Evolutionary conservation across 2,113 vertebrate genomes (phyloP).

Genomic region (Lepus americanus): DNA sequence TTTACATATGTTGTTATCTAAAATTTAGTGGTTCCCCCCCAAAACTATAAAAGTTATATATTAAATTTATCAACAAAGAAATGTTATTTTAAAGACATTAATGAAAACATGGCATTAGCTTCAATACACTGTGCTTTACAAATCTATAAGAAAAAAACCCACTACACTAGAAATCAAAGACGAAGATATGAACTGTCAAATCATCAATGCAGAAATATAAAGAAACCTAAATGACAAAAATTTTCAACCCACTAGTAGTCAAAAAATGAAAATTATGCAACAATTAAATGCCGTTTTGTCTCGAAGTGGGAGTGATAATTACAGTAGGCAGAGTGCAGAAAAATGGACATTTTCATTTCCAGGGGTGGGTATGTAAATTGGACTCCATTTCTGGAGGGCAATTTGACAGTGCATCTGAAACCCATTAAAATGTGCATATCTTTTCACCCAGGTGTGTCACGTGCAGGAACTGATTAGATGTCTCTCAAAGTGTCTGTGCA

Average conservation of each 20-base stretch:
- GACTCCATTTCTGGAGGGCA: constrained; percentile 64
- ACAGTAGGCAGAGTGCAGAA: neutral
- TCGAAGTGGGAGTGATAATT: neutral
- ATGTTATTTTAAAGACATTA: neutral
- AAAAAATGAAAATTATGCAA: constrained; percentile 35
- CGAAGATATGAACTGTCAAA: neutral
- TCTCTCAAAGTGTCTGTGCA: constrained; percentile 44
- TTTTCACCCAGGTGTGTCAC: constrained; percentile 64
- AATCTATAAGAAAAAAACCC: neutral
- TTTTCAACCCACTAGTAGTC: neutral
- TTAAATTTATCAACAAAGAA: neutral
- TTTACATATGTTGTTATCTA: neutral
- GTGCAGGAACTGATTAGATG: constrained; percentile 56
- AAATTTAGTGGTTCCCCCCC: neutral
- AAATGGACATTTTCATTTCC: constrained; percentile 28
- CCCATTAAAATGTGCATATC: constrained; percentile 75
- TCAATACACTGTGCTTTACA: constrained; percentile 8
- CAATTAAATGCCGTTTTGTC: constrained; percentile 19
- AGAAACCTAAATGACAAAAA: neutral
- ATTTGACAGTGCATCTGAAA: constrained; percentile 68
- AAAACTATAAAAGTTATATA: constrained; percentile 1
- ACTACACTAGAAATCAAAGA: neutral
- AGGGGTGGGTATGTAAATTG: constrained; percentile 22
- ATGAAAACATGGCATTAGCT: neutral
- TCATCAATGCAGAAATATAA: neutral